Base-by-base conservation (phyloP, 1,140 invertebrate species). In the Cotesia glomerata region DNA sequence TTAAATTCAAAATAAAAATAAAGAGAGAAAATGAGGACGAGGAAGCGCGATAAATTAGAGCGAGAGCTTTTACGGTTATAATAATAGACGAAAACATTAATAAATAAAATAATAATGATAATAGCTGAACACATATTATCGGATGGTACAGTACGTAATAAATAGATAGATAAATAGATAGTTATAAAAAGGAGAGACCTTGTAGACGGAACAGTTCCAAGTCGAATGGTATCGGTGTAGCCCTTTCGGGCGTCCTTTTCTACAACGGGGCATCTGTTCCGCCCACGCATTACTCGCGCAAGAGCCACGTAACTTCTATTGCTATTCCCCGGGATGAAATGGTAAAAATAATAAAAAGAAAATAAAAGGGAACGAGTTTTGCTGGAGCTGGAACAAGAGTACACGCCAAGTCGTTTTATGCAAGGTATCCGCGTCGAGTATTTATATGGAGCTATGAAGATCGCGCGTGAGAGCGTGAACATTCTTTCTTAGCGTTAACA, bases 361-460 rank as follows among this genome's bases (percentile, higher is more conserved):
- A 36, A 67, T 71, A 71, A 68, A 64, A 32, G 68, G 63, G 71
- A 75, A 75, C 74, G 70, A 75, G 74, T 75, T 75, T 75, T 62
- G 74, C 68, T 66, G 70, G 70, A 72, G 74, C 68, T 66, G 70
- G 70, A 72, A 72, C 66, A 73, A 65, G 70, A 75, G 71, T 75
- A 35, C 70, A 66, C 18, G 61, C 61, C 5, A 71, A 71, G 70
- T 72, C 68, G 67, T 75, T 75, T 45, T 75, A 75, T 75, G 35
- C 67, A 35, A 58, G 67, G 74, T 64, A 69, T 65, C 58, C 34
- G 70, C 39, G 62, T 72, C 36, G 63, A 64, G 52, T 72, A 72
- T 72, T 72, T 72, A 72, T 75, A 75, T 72, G 68, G 71, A 72
- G 71, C 63, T 72, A 64, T 69, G 74, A 69, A 74, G 69, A 74